Base-by-base conservation (phyloP, 2,888 invertebrate species). In the Vandiemenella viatica region DNA sequence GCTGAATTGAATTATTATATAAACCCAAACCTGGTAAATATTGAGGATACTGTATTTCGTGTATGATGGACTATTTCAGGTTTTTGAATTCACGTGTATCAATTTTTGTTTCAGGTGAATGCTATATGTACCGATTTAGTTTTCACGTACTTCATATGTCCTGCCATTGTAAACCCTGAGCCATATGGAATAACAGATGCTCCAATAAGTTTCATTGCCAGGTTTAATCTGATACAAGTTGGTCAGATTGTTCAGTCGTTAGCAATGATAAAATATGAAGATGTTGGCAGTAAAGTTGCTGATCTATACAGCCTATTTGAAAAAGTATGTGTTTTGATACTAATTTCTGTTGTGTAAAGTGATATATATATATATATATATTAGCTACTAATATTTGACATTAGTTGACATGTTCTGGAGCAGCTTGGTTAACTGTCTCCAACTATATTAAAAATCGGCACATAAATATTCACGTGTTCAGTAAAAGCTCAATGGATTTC, bases 121-220 rank as follows among this genome's bases (percentile, higher is more conserved):
- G 76, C 78, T 0, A 82, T 96, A 58, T 88, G 91, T 62, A 88
- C 89, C 1, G 96, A 98, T 63, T 72, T 98, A 50, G 84, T 97
- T 20, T 84, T 97, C 63, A 88, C 88, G 8, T 79, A 87, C 63
- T 92, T 95, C 63, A 84, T 98, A 51, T 97, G 96, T 61, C 95
- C 95, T 3, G 96, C 95, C 0, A 88, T 98, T 48, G 85, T 93
- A 44, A 91, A 91, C 70, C 97, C 97, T 0, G 96, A 96, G 64
- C 84, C 90, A 1, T 84, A 91, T 66, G 96, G 95, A 15, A 85
- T 97, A 47, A 86, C 86, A 4, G 95, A 95, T 62, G 83, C 88
- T 1, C 89, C 92, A 6, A 86, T 97, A 48, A 89, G 89, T 38
- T 83, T 88, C 60, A 80, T 90, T 50, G 90, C 92, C 5, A 72